Conservation (phyloP, 35 echinoderm and acorn worm genomes). For the Stichopus chloronotus region DNA sequence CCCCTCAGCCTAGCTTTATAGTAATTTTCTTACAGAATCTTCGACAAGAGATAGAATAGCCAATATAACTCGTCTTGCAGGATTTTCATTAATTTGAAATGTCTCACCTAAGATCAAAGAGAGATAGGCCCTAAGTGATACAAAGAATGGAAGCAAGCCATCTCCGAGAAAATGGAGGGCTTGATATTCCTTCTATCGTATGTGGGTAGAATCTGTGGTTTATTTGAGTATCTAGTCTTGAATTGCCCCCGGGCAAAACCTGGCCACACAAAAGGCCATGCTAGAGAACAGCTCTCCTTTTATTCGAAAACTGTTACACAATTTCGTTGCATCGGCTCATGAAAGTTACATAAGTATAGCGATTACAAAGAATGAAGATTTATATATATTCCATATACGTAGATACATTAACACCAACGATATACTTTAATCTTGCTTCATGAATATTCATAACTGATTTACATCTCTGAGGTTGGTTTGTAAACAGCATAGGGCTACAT, state of each 20-base stretch:
- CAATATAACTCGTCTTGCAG: background rate
- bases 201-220: background rate
- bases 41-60: background rate
- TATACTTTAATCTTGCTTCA: too few species aligned
- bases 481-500: too few species aligned
- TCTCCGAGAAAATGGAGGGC: background rate
- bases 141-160: background rate
- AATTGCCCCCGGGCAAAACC: background rate
- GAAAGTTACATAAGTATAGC: too few species aligned
- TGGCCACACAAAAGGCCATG: background rate
- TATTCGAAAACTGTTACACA: too few species aligned
- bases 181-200: background rate
- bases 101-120: background rate
- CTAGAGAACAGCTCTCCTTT: too few species aligned
- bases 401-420: too few species aligned
- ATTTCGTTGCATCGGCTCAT: too few species aligned
- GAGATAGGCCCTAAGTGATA: background rate
- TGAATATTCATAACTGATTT: too few species aligned
- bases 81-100: constrained; percentile 16
- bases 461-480: too few species aligned
- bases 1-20: background rate
- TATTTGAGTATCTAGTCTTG: background rate
- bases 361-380: too few species aligned
- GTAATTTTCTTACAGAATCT: background rate
- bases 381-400: too few species aligned